A percentile compares a stretch with the other conserved stretches of the same genome.
phyloP scores from a whole-genome alignment of 2,797 vertebrate genomes.

The Hyperoplus lanceolatus region DNA sequence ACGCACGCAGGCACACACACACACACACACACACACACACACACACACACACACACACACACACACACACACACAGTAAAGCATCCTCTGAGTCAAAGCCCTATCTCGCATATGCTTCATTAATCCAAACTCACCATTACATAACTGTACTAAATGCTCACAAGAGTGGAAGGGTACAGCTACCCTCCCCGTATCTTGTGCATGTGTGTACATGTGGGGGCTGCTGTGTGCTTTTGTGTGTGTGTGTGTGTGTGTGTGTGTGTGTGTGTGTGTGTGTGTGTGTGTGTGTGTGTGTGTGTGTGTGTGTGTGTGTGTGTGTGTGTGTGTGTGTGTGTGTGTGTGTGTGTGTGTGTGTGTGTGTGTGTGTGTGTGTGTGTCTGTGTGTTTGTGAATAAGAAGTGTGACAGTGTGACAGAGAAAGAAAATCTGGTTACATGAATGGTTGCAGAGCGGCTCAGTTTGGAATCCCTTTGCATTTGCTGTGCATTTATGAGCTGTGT shows the following conservation, averaged over 20 bases:
- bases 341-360: not conserved
- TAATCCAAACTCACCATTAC: conserved; percentile 80
- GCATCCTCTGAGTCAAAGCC: conserved; percentile 67
- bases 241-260: conserved; percentile 16
- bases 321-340: conserved; percentile 21
- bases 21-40: no score
- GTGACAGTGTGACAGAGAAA: conserved; percentile 43
- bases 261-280: not conserved
- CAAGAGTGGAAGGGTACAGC: conserved; percentile 75
- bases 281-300: conserved; percentile 29
- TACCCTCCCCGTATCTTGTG: conserved; percentile 46
- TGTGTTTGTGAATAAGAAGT: conserved; percentile 27
- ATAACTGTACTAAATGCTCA: conserved; percentile 83
- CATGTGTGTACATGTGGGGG: conserved; percentile 18
- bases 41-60: not conserved
- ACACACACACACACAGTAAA: conserved; percentile 28
- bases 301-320: not conserved
- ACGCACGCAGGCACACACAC: no score
- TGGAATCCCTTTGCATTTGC: conserved; percentile 56
- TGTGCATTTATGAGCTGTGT: conserved; percentile 28
- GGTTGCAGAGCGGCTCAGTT: conserved; percentile 49
- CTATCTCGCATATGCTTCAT: conserved; percentile 78
- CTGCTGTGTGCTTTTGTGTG: not conserved
- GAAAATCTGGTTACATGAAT: conserved; percentile 64
- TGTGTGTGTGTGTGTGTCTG: conserved; percentile 17